These are phyloP conservation scores for Bovichtus variegatus DNA, from an alignment of 2,797 vertebrate species.

Conservation along the genomic window DNA sequence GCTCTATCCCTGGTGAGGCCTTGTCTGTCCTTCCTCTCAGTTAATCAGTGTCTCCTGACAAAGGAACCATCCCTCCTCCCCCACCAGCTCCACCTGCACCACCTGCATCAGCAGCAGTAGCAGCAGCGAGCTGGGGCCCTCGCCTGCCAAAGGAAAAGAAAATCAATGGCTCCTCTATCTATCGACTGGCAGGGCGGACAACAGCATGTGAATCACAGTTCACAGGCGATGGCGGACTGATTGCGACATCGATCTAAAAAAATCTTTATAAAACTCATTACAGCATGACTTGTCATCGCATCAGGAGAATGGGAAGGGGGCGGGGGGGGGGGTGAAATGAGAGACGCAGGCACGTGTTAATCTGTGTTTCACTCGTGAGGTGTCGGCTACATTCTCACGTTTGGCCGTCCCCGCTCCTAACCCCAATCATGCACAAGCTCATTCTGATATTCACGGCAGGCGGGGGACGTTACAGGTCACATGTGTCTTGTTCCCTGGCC, in stretches of 20 bases:
- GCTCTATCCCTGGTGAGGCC: constrained; percentile 57
- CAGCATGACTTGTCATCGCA: constrained; percentile 79
- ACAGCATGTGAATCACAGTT: constrained; percentile 83
- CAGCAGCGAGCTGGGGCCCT: constrained; percentile 7
- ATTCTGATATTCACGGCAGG: constrained; percentile 8
- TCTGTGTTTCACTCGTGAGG: constrained; percentile 62
- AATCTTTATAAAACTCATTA: constrained; percentile 89
- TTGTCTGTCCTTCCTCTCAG: constrained; percentile 65
- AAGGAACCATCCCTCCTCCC: constrained; percentile 36
- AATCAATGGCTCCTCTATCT: constrained; percentile 84
- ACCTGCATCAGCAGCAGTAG: constrained; percentile 22
- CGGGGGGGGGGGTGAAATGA: not conserved
- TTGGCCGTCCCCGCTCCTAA: constrained; percentile 24
- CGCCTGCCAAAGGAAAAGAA: constrained; percentile 60
- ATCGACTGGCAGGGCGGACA: constrained; percentile 69
- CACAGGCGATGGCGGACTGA: constrained; percentile 76
- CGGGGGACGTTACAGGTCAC: constrained; percentile 37
- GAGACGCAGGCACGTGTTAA: constrained; percentile 61
- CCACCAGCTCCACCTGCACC: constrained; percentile 23
- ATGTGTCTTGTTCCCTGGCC: constrained; percentile 8
- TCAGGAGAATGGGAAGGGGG: constrained; percentile 1
- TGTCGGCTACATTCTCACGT: constrained; percentile 37
- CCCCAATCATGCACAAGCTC: constrained; percentile 27
- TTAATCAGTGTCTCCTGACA: constrained; percentile 82
- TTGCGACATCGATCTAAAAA: constrained; percentile 84